Evolutionary conservation across 2,797 vertebrate species (phyloP).

Genomic region (Myotis myotis): DNA sequence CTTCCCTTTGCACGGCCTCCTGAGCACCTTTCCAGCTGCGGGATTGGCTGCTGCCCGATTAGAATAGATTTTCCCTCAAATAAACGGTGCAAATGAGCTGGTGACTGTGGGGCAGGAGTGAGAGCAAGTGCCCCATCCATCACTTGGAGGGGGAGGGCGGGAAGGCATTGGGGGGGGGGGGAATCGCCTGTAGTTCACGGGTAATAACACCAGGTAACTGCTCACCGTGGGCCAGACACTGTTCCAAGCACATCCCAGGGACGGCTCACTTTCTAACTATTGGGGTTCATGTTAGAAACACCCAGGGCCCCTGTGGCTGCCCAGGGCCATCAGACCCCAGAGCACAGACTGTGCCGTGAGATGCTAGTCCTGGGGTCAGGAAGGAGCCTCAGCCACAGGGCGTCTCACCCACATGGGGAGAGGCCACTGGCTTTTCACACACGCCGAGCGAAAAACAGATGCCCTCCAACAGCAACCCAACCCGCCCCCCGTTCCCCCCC

Average conservation of each 20-base stretch:
- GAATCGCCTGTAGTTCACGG: neutral
- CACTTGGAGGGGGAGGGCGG: neutral
- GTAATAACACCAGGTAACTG: neutral
- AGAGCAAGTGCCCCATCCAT: fast-evolving
- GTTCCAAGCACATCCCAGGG: too few species aligned
- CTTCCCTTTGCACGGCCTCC: neutral
- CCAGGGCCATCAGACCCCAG: neutral
- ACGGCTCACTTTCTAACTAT: too few species aligned
- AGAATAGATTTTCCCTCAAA: neutral
- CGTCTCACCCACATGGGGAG: neutral
- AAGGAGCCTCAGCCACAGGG: neutral
- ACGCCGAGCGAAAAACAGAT: neutral
- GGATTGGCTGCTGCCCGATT: neutral
- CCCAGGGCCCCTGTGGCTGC: fast-evolving
- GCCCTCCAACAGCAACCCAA: neutral
- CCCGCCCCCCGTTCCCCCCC: constrained; percentile 28
- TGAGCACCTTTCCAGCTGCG: neutral
- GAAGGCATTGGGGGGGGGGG: neutral
- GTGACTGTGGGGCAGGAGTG: fast-evolving
- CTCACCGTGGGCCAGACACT: neutral
- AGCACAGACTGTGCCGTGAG: neutral
- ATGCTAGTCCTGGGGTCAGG: neutral
- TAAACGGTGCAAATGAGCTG: too few species aligned
- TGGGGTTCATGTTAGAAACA: neutral
- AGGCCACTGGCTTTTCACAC: neutral